These are phyloP conservation scores for Leptinotarsa rubiginosa DNA, from an alignment of 2,888 invertebrate genomes.

Conservation along the genomic window DNA sequence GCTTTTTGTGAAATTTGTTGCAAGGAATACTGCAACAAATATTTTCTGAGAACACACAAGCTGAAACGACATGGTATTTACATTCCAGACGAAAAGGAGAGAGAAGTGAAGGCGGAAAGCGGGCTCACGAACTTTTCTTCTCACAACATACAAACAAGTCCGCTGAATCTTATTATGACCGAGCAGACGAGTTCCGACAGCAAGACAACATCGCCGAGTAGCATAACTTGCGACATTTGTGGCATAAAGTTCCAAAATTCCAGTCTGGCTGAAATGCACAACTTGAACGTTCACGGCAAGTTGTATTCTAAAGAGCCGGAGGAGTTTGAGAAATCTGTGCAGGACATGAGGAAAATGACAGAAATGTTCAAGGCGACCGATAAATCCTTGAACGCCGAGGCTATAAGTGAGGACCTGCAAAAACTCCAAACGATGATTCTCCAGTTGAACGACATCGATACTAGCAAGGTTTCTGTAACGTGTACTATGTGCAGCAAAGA, in stretches of 20 bases:
- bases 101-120: slow-evolving; percentile 62
- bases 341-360: slow-evolving; percentile 38
- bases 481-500: slow-evolving; percentile 81
- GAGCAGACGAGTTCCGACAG: slow-evolving; percentile 73
- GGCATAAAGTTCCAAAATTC: slow-evolving; percentile 69
- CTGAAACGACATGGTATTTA: slow-evolving; percentile 91
- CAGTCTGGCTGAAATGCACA: slow-evolving; percentile 64
- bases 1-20: slow-evolving; percentile 95
- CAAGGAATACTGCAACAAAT: slow-evolving; percentile 93
- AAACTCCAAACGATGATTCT: slow-evolving; percentile 92
- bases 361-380: slow-evolving; percentile 45
- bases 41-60: slow-evolving; percentile 91
- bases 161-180: slow-evolving; percentile 81
- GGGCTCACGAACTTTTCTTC: slow-evolving; percentile 58
- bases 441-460: slow-evolving; percentile 85
- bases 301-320: slow-evolving; percentile 52
- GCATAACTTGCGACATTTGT: slow-evolving; percentile 68
- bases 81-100: slow-evolving; percentile 71
- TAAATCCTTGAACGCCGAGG: slow-evolving; percentile 67
- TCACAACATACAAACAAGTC: slow-evolving; percentile 76
- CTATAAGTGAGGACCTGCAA: slow-evolving; percentile 86
- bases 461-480: slow-evolving; percentile 66
- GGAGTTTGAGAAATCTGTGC: slow-evolving; percentile 55
- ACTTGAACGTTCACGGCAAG: slow-evolving; percentile 63
- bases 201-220: slow-evolving; percentile 65